Base-by-base conservation (phyloP, 2,888 invertebrate genomes). In the Cephus sareptanus region DNA sequence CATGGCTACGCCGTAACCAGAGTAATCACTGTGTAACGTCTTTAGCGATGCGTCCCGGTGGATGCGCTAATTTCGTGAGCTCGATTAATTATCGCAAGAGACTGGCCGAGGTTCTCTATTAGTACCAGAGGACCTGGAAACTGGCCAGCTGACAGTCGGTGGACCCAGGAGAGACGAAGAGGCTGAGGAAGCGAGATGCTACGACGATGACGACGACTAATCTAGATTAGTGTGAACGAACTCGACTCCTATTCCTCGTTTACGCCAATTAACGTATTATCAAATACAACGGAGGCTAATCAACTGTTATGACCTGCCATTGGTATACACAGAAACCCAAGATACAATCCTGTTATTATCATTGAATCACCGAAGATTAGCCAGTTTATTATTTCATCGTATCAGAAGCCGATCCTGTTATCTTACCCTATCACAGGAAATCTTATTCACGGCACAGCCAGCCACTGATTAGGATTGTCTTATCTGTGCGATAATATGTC, bases 141-240 rank as follows among this genome's bases (percentile, higher is more conserved):
- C 23, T 34, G 31, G 86, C 86, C 86, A 86, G 79, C 73, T 56
- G 56, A 56, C 56, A 56, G 23, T 23, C 2, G 56, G 9, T 56
- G 9, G 56, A 56, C 2, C 2, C 9, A 56, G 56, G 31, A 31
- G 12, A 31, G 33, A 31, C 71, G 71, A 56, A 3, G 56, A 23
- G 56, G 23, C 56, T 9, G 23, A 56, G 71, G 71, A 11, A 31
- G 2, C 3, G 33, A 33, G 71, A 33, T 33, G 71, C 71, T 6
- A 71, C 31, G 12, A 69, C 81, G 82, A 83, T 85, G 85, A 85
- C 86, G 84, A 83, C 81, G 82, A 82, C 83, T 79, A 83, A 87
- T 86, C 85, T 84, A 87, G 85, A 87, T 85, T 86, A 83, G 84
- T 86, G 88, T 86, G 85, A 88, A 88, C 84, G 86, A 88, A 86